Conservation (phyloP, 2,797 vertebrate species). For the Coluber constrictor region DNA sequence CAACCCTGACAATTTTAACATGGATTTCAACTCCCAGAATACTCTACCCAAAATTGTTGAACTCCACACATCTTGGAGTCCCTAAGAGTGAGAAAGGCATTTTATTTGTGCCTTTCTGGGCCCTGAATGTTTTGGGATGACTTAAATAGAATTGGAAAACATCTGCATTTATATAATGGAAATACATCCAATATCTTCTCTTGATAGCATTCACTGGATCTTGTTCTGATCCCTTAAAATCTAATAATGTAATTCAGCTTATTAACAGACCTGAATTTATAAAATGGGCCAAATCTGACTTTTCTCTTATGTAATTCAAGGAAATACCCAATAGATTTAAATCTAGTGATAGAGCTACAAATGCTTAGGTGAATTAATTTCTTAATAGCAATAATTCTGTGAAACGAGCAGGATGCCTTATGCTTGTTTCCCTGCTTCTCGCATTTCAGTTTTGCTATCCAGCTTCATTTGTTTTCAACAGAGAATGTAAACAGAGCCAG, state of each 20-base stretch:
- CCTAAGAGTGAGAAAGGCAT: not conserved
- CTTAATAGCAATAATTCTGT: conserved; percentile 16
- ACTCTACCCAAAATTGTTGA: not conserved
- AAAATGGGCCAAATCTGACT: not conserved
- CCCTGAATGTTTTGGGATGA: not conserved
- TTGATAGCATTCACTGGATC: not conserved
- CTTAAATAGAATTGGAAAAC: not conserved
- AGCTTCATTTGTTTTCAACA: not conserved
- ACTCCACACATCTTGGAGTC: not conserved
- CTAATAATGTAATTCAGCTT: not conserved
- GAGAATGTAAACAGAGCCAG: not conserved
- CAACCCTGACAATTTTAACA: not conserved
- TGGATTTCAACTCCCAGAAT: not conserved
- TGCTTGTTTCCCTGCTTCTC: not conserved
- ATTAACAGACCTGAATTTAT: not conserved
- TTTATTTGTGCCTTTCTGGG: not conserved
- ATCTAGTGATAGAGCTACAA: not conserved
- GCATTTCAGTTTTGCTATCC: not conserved
- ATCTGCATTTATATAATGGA: not conserved
- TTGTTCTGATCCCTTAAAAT: not conserved
- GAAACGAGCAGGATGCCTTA: not conserved
- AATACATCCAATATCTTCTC: not conserved
- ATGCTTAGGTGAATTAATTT: not conserved
- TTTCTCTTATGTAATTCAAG: not conserved
- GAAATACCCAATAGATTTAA: not conserved